Base-by-base conservation (phyloP, 35 echinoderm and acorn worm species). In the Holothuria glaberrima region DNA sequence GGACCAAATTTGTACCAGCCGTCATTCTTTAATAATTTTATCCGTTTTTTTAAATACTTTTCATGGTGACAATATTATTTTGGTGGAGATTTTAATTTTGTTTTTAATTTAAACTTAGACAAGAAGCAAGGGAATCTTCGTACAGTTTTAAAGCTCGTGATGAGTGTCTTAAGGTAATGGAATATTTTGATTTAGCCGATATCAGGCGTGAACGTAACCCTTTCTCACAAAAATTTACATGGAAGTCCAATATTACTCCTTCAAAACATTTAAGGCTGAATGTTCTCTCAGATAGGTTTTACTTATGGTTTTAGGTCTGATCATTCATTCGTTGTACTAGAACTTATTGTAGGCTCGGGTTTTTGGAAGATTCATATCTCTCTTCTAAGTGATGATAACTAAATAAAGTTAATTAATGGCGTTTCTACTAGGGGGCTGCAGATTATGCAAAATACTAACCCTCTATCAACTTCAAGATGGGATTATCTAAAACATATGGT, bases 251-350 rank as follows among this genome's bases (percentile, higher is more conserved):
- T 13, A 30, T 30, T 69, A 21, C 7, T 27, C n/a, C n/a, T 29
- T n/a, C 66, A 27, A 69, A 21, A 26, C 66, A 69, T 17, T 69
- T n/a, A 69, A 69, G 21, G 21, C 31, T 69, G 16, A 69, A 69
- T 69, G 66, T 69, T 12, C 66, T 20, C 24, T 69, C 66, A 69
- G 66, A 69, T 69, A 22, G 66, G 66, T n/a, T 33, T 69, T 69
- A 28, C 0, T 28, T 22, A 20, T 26, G 66, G 66, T 29, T 69
- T 69, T 29, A 20, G 66, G 17, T 26, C 25, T 69, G 66, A 69
- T 69, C 25, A 69, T 69, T 69, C 22, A 6, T 28, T 69, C 17
- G 66, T 27, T 69, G 25, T 69, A 69, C 24, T 69, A 33, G n/a
- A 26, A 30, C 25, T 24, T 5, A 21, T 13, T 69, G 21, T 69